Conservation (phyloP, 2,888 invertebrate species). For the Tenthredo amoena region DNA sequence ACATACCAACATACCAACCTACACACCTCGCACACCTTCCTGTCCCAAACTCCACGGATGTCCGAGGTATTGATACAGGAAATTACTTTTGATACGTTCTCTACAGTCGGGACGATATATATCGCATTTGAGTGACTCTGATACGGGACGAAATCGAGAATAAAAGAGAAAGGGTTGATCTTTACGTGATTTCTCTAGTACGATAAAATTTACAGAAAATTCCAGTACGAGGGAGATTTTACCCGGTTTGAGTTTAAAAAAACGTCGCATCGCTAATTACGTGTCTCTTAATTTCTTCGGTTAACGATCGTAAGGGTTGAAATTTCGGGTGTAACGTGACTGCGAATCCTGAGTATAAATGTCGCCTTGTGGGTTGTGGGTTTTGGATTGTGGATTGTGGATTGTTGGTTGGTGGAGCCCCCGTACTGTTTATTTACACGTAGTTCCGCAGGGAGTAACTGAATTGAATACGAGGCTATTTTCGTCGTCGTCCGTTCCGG, state of each 20-base stretch:
- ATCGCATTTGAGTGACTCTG: neutral
- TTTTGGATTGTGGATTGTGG: neutral
- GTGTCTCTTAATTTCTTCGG: neutral
- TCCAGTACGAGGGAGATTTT: too few species aligned
- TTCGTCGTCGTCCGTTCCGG: slow-evolving; percentile 35
- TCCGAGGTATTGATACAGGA: slow-evolving; percentile 58
- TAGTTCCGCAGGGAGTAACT: slow-evolving; percentile 37
- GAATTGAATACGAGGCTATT: slow-evolving; percentile 37
- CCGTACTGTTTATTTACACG: slow-evolving; percentile 30
- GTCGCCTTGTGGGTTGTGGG: neutral
- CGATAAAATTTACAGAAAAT: too few species aligned
- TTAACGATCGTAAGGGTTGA: neutral
- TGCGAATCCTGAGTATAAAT: neutral
- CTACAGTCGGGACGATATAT: neutral
- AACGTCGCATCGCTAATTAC: neutral
- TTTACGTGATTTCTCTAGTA: too few species aligned
- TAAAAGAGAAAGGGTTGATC: neutral
- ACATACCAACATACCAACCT: neutral
- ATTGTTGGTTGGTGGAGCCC: neutral
- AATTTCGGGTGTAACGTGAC: neutral
- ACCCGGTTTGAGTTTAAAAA: too few species aligned
- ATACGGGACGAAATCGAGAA: neutral
- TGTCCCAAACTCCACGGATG: slow-evolving; percentile 53
- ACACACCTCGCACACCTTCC: neutral
- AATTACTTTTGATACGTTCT: slow-evolving; percentile 52